Percentiles rank a stretch among this genome's conserved stretches.
Evolutionary conservation across 2,888 invertebrate genomes (phyloP).

Genomic region (Andricus curvator): DNA sequence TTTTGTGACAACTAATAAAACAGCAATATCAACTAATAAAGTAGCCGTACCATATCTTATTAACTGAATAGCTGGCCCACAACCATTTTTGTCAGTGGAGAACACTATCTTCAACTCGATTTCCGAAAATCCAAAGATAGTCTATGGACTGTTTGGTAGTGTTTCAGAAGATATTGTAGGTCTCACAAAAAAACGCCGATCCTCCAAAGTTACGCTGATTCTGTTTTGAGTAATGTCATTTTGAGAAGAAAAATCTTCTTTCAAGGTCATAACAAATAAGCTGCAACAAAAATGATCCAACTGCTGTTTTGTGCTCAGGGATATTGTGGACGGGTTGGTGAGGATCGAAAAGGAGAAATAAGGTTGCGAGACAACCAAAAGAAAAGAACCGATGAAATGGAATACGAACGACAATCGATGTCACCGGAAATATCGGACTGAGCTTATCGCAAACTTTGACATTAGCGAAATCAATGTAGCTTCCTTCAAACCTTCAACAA

Average conservation of each 20-base stretch:
- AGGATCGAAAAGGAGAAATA: background rate
- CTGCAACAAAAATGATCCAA: too few relatives aligned
- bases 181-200: background rate
- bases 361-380: background rate
- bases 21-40: too few relatives aligned
- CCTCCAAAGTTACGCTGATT: too few relatives aligned
- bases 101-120: slow-evolving; percentile 48
- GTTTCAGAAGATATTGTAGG: background rate
- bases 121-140: slow-evolving; percentile 48
- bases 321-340: background rate
- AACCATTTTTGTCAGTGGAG: background rate
- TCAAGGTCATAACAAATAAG: too few relatives aligned
- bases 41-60: too few relatives aligned
- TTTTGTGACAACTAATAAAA: too few relatives aligned
- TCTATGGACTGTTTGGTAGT: background rate
- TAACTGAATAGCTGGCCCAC: too few relatives aligned
- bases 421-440: background rate
- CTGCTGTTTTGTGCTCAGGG: background rate
- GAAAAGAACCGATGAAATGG: background rate
- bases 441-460: background rate
- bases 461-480: background rate
- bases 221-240: too few relatives aligned
- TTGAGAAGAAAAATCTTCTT: too few relatives aligned
- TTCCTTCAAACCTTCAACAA: background rate
- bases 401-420: background rate